Evolutionary conservation across 1,140 invertebrate genomes (phyloP).

Genomic region (Cotesia vestalis): DNA sequence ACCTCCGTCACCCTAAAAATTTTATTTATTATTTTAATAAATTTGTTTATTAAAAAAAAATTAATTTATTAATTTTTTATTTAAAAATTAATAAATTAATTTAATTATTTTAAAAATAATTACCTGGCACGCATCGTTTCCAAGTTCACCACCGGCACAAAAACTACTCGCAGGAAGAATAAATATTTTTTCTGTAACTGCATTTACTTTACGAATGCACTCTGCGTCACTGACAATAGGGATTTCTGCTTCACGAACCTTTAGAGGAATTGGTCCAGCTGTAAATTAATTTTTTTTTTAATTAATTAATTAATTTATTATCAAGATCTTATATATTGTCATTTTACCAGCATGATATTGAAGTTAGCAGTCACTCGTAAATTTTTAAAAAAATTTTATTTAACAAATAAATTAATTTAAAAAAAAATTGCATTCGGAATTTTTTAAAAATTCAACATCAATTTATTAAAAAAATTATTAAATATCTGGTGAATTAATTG

Average conservation of each 20-base stretch:
- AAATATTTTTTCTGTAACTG: conserved; percentile 93
- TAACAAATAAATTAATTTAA: too few species aligned
- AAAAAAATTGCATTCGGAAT: too few species aligned
- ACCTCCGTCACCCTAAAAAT: conserved; percentile 84
- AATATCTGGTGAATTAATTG: too few species aligned
- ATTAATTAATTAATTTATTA: background rate
- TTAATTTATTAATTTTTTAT: too few species aligned
- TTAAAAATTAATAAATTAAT: background rate
- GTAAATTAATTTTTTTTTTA: conserved; percentile 13
- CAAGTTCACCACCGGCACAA: conserved; percentile 91
- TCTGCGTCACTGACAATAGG: conserved; percentile 93
- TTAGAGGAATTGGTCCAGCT: conserved; percentile 90
- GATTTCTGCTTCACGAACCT: conserved; percentile 88
- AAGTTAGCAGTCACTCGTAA: too few species aligned
- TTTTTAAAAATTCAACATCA: too few species aligned
- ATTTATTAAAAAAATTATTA: too few species aligned
- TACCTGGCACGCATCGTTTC: conserved; percentile 93
- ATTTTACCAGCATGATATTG: too few species aligned
- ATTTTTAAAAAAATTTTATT: too few species aligned
- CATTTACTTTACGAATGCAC: conserved; percentile 91
- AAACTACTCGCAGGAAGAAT: conserved; percentile 91
- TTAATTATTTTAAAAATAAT: conserved; percentile 34
- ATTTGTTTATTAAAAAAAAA: too few species aligned
- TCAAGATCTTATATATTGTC: too few species aligned
- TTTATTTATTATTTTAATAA: background rate